phyloP scores from a whole-genome alignment of 2,888 invertebrate species.

The Cyclophora punctaria region DNA sequence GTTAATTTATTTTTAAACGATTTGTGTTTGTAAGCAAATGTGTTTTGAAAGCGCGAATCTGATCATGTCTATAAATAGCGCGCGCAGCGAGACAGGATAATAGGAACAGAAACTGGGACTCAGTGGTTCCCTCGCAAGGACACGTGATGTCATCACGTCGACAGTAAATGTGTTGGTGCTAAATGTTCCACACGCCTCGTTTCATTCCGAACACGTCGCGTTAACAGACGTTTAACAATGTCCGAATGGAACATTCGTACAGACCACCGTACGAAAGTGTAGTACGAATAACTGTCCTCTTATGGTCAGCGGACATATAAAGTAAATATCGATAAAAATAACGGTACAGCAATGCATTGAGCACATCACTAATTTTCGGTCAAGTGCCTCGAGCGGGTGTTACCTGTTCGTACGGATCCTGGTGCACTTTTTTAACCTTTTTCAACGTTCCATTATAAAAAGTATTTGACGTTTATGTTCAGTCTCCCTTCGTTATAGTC shows the following conservation, averaged over 20 bases:
- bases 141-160: conserved; percentile 62
- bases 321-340: conserved; percentile 22
- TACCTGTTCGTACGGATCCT: conserved; percentile 8
- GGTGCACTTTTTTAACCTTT: conserved; percentile 1
- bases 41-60: conserved; percentile 26
- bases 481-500: conserved; percentile 11
- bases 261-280: conserved; percentile 18
- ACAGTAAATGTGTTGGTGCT: conserved; percentile 48
- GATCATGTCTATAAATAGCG: conserved; percentile 52
- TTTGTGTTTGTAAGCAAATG: conserved; percentile 6
- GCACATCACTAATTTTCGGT: conserved; percentile 23
- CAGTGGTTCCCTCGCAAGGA: conserved; percentile 62
- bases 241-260: conserved; percentile 20
- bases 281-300: conserved; percentile 12
- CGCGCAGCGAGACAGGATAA: conserved; percentile 62
- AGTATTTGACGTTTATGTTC: background rate
- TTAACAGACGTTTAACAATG: conserved; percentile 40
- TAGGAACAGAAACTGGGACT: conserved; percentile 59
- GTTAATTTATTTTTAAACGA: conserved; percentile 18
- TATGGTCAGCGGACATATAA: conserved; percentile 17
- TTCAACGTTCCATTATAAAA: conserved; percentile 3
- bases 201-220: conserved; percentile 54
- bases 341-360: conserved; percentile 21
- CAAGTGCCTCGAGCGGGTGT: conserved; percentile 15
- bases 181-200: conserved; percentile 33